Conservation (phyloP, 2,797 vertebrate species). For the Pelodytes ibericus region DNA sequence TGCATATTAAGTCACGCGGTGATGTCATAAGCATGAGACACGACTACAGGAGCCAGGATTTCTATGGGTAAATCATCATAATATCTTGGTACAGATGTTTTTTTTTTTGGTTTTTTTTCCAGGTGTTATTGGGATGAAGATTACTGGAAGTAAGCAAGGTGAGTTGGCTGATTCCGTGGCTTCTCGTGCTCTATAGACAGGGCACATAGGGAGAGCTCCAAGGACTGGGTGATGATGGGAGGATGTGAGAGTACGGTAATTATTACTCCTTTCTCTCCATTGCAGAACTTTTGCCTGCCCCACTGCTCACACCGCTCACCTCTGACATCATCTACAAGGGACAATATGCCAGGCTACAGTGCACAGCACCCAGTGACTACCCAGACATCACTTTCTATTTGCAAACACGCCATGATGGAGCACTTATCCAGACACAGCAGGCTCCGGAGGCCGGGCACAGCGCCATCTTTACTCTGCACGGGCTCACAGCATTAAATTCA, state of each 20-base stretch:
- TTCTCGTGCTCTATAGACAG: too few relatives aligned
- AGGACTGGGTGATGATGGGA: too few relatives aligned
- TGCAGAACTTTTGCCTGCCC: conserved; percentile 48
- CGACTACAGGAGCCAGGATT: too few relatives aligned
- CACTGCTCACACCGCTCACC: conserved; percentile 51
- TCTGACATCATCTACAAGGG: conserved; percentile 30
- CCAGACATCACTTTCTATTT: conserved; percentile 61
- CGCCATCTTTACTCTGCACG: conserved; percentile 58
- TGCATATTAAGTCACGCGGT: too few relatives aligned
- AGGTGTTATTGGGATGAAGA: background rate
- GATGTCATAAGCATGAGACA: too few relatives aligned
- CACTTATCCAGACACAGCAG: background rate
- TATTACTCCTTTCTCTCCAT: background rate
- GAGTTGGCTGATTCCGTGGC: too few relatives aligned
- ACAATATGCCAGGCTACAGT: conserved; percentile 56
- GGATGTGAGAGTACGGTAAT: background rate
- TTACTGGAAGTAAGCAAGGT: background rate
- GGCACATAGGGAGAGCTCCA: too few relatives aligned
- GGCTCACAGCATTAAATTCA: background rate
- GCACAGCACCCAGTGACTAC: conserved; percentile 55
- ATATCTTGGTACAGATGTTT: background rate
- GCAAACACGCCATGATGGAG: background rate
- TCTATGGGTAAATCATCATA: too few relatives aligned
- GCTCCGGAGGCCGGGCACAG: conserved; percentile 7
- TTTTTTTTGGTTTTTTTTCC: background rate